Evolutionary conservation across 2,888 invertebrate genomes (phyloP).

Genomic region (Cheilosia vulpina): DNA sequence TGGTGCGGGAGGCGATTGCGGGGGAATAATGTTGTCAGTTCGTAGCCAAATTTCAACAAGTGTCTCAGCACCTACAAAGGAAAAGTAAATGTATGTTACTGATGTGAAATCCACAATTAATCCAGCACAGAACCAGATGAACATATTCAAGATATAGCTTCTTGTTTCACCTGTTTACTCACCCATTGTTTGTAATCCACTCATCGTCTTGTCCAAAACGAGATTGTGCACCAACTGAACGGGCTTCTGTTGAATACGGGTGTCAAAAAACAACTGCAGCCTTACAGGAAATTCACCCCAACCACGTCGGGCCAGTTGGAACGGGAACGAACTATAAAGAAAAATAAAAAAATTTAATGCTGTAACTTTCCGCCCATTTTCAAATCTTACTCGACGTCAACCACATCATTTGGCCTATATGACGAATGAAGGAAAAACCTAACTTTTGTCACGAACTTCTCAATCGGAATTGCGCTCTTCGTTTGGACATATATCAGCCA

Average conservation of each 20-base stretch:
- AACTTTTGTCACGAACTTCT: conserved; percentile 88
- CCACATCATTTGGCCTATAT: conserved; percentile 93
- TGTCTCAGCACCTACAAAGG: conserved; percentile 89
- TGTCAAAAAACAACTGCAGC: conserved; percentile 90
- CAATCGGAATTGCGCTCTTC: conserved; percentile 86
- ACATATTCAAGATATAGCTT: no score
- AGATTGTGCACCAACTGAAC: conserved; percentile 91
- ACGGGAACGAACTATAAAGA: conserved; percentile 88
- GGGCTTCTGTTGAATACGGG: conserved; percentile 89
- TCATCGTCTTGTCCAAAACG: conserved; percentile 91
- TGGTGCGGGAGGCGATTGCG: conserved; percentile 19
- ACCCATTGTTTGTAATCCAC: conserved; percentile 93
- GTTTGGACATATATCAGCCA: conserved; percentile 95
- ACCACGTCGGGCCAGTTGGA: conserved; percentile 92
- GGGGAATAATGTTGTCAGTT: conserved; percentile 79
- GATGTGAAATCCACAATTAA: accelerated
- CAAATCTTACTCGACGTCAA: conserved; percentile 88
- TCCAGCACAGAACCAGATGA: no score
- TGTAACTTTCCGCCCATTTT: neutral
- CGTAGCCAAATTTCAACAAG: conserved; percentile 89
- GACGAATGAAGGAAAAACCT: conserved; percentile 90
- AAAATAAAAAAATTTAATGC: neutral
- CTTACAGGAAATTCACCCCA: conserved; percentile 97
- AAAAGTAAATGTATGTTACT: neutral
- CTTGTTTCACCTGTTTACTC: conserved; percentile 16